These are phyloP conservation scores for Pocillopora damicornis DNA, from an alignment of 64 coral and sea anemone genomes.

Conservation along the genomic window DNA sequence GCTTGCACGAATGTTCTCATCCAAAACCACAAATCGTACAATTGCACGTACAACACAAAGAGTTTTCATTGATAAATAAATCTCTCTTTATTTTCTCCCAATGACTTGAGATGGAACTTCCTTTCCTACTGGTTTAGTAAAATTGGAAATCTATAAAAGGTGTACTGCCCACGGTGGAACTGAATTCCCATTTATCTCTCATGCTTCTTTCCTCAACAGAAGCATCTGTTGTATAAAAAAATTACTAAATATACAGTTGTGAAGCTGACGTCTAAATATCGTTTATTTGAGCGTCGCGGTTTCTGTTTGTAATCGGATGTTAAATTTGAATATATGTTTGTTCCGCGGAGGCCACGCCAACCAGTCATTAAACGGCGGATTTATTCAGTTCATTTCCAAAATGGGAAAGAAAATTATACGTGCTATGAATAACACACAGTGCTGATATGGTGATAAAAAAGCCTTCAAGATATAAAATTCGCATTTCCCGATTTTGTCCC, in stretches of 20 bases:
- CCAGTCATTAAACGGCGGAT: constrained; percentile 25
- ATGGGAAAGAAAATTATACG: constrained; percentile 22
- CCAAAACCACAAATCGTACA: constrained; percentile 26
- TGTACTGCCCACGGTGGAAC: not conserved
- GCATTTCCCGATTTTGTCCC: not conserved
- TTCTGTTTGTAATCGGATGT: not conserved
- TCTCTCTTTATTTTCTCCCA: constrained; percentile 24
- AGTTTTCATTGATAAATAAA: constrained; percentile 27
- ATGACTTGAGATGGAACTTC: constrained; percentile 13
- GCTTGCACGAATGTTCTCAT: constrained; percentile 6
- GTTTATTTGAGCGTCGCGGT: not conserved
- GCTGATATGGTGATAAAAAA: not conserved
- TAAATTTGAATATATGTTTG: constrained; percentile 9
- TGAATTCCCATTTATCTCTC: not conserved
- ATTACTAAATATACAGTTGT: not conserved
- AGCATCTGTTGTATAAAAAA: constrained; percentile 10
- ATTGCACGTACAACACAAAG: not conserved
- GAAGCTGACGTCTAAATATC: not conserved
- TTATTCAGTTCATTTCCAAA: not conserved
- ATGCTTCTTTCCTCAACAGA: not conserved
- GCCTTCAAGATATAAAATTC: not conserved
- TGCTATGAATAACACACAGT: not conserved
- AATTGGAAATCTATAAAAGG: constrained; percentile 9
- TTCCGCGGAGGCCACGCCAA: not conserved
- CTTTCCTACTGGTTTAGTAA: not conserved